Evolutionary conservation across 1,140 invertebrate genomes (phyloP), one percentile per base, ranked within the genome.

Genomic region (Neotoxoptera formosana): DNA sequence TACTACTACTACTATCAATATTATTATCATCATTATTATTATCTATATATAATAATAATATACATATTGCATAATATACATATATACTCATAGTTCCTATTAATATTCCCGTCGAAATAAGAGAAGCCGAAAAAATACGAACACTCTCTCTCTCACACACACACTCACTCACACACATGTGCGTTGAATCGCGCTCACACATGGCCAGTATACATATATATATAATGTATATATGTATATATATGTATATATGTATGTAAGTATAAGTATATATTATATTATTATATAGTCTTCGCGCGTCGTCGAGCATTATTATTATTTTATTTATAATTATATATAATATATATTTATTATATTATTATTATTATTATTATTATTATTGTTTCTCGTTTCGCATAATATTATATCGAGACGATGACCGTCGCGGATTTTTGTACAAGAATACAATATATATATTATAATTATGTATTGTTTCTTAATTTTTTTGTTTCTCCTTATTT

Each of bases 11-110:
- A 90, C n/a, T 53, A 41, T 36, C n/a, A 56, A 34, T 89, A 41
- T 90, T 30, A 90, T 60, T 34, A 90, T 60, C 30, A 90, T 67
- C 60, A 60, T 45, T 90, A 41, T 45, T 90, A 41, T 67, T 41
- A 45, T 41, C 41, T 41, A 41, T 41, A 41, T 60, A 45, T 45
- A 34, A 86, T 47, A 89, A 45, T 45, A 34, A 86, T 47, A 89
- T 87, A 87, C 47, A 60, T 60, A 56, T 51, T 21, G 20, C 30
- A 48, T 20, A 23, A 41, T n/a, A 48, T 51, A 89, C 51, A 53
- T 89, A 89, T 53, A 89, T 45, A n/a, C 89, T 67, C 36, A 90
- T 90, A 90, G 89, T 90, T 90, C 89, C 89, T 90, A 90, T 90
- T n/a, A 41, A n/a, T 60, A 45, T 67, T 90, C 56, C 89, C 53